Base-by-base conservation (phyloP, 2,888 invertebrate species). In the Tenthredo notha region DNA sequence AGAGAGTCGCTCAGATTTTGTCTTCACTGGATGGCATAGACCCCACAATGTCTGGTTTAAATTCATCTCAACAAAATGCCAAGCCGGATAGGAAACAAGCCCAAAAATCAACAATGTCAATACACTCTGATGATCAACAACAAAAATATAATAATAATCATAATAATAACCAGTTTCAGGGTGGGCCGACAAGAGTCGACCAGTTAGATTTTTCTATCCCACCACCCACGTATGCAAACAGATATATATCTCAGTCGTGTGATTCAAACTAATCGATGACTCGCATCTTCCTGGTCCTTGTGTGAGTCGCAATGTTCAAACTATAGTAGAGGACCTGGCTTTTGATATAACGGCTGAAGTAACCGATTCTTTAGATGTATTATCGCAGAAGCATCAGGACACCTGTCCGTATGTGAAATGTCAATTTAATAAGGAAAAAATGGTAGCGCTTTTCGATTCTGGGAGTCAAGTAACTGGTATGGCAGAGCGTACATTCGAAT, bases 241-340 rank as follows among this genome's bases (percentile, higher is more conserved):
- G 70, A 33, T 37, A 7, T 70, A 18, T 18, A 33, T 10, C 70
- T 3, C 15, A 70, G 15, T 10, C 3, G 18, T 10, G 37, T 33
- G 7, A 70, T 70, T 70, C 37, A 70, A 70, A 70, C 70, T 70
- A 70, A 33, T 6, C 2, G 5, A 70, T 37, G 70, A 70, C 70
- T 70, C 70, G 33, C 33, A 37, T 70, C 2, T 5, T 15, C 5
- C 12, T 9, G 70, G 70, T 72, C 70, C 70, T 15, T 15, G 37
- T 72, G 15, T 15, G 70, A 18, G 70, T 72, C 70, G 18, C 3
- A 10, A 72, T 37, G 29, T 72, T 12, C 33, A 72, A 10, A 72
- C 70, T 0, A 72, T 72, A 15, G 70, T 33, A 29, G 37, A 37
- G 37, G 70, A 72, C 40, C 70, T 72, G 37, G 37, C n/a, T 18